These are phyloP conservation scores for Nettapus auritus DNA, from an alignment of 2,113 vertebrate species.

Conservation along the genomic window DNA sequence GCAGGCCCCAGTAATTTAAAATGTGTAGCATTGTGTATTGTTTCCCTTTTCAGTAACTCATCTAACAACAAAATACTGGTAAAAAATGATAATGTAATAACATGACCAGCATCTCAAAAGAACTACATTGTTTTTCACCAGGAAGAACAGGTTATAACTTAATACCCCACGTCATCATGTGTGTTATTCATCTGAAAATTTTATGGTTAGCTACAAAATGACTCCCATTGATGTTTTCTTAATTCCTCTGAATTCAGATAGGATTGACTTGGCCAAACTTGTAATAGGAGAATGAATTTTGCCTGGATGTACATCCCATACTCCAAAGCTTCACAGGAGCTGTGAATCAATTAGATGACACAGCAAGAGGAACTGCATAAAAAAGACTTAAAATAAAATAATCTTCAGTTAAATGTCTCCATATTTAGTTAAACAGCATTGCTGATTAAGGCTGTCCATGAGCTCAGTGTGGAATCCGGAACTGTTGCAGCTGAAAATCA, in stretches of 20 bases:
- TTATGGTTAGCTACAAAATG: not conserved
- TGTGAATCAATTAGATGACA: slow-evolving; percentile 53
- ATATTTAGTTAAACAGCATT: slow-evolving; percentile 57
- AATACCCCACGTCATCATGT: fast-evolving
- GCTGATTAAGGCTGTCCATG: slow-evolving; percentile 52
- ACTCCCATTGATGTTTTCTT: not conserved
- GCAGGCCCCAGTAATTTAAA: not conserved
- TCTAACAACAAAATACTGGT: not conserved
- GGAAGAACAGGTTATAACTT: not conserved
- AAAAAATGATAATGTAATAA: not conserved
- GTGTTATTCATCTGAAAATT: not conserved
- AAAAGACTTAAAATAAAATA: slow-evolving; percentile 59
- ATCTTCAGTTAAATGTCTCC: slow-evolving; percentile 51
- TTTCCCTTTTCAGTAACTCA: not conserved
- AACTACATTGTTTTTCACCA: not conserved
- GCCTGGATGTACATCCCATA: not conserved
- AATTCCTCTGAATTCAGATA: not conserved
- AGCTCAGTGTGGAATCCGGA: slow-evolving; percentile 55
- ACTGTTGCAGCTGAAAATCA: slow-evolving; percentile 64
- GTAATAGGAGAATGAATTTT: not conserved
- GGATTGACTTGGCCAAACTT: not conserved
- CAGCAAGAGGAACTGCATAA: slow-evolving; percentile 52
- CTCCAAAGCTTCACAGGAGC: slow-evolving; percentile 22
- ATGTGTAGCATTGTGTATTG: not conserved
- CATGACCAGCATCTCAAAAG: not conserved